phyloP scores from a whole-genome alignment of 2,888 invertebrate species.

The Sympetrum striolatum region DNA sequence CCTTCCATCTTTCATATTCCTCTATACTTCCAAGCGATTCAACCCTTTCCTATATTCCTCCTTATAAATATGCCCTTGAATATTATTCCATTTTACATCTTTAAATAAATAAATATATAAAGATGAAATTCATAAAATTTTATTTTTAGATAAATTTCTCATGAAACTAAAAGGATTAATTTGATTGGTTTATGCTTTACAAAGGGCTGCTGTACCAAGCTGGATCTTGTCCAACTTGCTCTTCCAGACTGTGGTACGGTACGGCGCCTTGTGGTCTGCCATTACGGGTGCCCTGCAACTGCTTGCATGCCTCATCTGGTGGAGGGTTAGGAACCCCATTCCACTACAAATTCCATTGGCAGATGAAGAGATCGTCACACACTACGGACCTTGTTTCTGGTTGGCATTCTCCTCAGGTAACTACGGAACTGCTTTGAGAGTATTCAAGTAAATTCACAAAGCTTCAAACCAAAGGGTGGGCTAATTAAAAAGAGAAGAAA shows the following conservation, averaged over 20 bases:
- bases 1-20: too few species aligned
- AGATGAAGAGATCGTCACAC: slow-evolving; percentile 56
- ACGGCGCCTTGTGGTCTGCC: slow-evolving; percentile 62
- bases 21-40: too few species aligned
- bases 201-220: slow-evolving; percentile 63
- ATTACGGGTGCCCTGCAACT: slow-evolving; percentile 63
- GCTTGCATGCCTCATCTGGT: slow-evolving; percentile 63
- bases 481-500: too few species aligned
- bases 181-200: neutral
- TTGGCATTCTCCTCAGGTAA: slow-evolving; percentile 62
- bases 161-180: too few species aligned
- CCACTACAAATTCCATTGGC: slow-evolving; percentile 64
- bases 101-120: too few species aligned
- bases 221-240: slow-evolving; percentile 66
- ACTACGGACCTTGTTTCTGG: slow-evolving; percentile 64
- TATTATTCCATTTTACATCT: too few species aligned
- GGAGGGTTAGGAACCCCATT: slow-evolving; percentile 61
- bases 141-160: too few species aligned
- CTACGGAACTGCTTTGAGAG: slow-evolving; percentile 38
- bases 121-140: too few species aligned
- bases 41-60: too few species aligned
- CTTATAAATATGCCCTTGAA: too few species aligned
- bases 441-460: too few species aligned
- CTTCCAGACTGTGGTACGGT: slow-evolving; percentile 62
- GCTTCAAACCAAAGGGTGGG: too few species aligned